A percentile compares a stretch with the other conserved stretches of the same genome.
Conservation (phyloP, 2,113 vertebrate species). For the Mesembrinibis cayennensis region DNA sequence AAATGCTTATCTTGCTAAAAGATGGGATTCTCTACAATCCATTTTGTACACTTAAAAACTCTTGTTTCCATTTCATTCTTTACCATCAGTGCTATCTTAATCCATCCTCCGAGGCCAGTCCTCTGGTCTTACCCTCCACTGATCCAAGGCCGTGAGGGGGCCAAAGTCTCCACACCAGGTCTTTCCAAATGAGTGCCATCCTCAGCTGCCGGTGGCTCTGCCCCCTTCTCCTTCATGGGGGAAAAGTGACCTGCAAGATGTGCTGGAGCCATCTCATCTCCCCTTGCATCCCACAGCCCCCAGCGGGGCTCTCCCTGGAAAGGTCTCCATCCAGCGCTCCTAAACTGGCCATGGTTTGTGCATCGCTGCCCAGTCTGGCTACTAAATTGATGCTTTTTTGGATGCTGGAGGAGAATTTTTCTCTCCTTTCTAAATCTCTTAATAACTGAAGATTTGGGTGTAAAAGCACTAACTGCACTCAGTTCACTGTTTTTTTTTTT, state of each 20-base stretch:
- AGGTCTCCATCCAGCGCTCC: neutral
- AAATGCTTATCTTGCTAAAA: slow-evolving; percentile 37
- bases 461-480: neutral
- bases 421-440: slow-evolving; percentile 14
- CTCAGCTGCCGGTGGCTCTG: neutral
- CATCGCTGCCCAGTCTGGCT: neutral
- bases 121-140: neutral
- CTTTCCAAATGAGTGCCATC: neutral
- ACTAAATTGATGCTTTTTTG: neutral
- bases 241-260: neutral
- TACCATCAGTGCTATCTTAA: neutral
- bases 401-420: slow-evolving; percentile 13
- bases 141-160: rapidly evolving
- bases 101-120: neutral
- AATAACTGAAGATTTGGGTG: slow-evolving; percentile 24
- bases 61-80: neutral
- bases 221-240: neutral
- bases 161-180: neutral
- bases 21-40: neutral
- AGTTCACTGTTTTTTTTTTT: neutral
- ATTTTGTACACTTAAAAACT: neutral
- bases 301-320: neutral
- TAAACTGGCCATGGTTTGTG: neutral
- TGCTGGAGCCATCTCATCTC: neutral
- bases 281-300: neutral